phyloP scores from a whole-genome alignment of 2,888 invertebrate species.

The Plagodis pulveraria region DNA sequence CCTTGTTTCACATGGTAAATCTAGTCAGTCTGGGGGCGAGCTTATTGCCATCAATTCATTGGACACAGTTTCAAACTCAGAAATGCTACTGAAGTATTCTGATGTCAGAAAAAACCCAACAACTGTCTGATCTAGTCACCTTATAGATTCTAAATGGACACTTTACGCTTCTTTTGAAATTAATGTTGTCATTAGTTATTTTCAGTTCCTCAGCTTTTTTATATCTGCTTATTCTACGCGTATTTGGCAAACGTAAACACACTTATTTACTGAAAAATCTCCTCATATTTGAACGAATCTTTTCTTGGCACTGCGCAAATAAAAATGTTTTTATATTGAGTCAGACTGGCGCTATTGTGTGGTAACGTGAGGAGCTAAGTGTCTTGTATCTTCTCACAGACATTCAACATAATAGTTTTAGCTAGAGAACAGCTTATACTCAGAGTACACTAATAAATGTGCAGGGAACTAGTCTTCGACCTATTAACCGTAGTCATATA shows the following conservation, averaged over 20 bases:
- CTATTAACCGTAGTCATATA: slow-evolving; percentile 14
- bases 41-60: too few relatives aligned
- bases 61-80: too few relatives aligned
- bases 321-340: slow-evolving; percentile 61
- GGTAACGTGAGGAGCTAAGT: slow-evolving; percentile 47
- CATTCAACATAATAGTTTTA: slow-evolving; percentile 22
- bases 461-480: slow-evolving; percentile 5
- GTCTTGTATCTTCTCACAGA: slow-evolving; percentile 35
- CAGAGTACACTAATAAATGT: slow-evolving; percentile 6
- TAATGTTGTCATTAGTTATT: neutral
- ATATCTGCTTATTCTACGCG: slow-evolving; percentile 27
- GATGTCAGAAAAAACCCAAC: neutral
- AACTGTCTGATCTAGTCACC: neutral
- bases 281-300: slow-evolving; percentile 55
- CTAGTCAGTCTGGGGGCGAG: too few relatives aligned
- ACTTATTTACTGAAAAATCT: slow-evolving; percentile 56
- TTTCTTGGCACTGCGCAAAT: slow-evolving; percentile 62
- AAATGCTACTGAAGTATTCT: too few relatives aligned
- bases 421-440: slow-evolving; percentile 9
- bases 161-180: too few relatives aligned
- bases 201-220: slow-evolving; percentile 28
- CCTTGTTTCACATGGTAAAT: too few relatives aligned
- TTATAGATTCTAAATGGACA: neutral
- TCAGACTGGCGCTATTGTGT: slow-evolving; percentile 59
- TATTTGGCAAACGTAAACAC: slow-evolving; percentile 44